Percentiles rank a stretch among this genome's conserved stretches.
Evolutionary conservation across 2,888 invertebrate genomes (phyloP).

Genomic region (Hypselothyrea guttata): DNA sequence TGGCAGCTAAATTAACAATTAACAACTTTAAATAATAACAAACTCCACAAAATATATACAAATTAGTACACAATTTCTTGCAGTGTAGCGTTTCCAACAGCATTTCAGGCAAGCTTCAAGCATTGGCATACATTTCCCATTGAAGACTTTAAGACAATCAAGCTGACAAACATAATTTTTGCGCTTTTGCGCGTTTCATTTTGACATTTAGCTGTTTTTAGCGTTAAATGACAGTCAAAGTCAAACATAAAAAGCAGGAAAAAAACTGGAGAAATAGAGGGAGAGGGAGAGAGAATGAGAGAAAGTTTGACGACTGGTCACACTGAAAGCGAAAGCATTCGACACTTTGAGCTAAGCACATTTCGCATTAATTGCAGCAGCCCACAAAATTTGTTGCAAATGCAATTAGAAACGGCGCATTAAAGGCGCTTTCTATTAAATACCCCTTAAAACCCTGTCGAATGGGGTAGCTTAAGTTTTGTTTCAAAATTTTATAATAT

Average conservation of each 20-base stretch:
- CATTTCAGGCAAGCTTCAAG: too few species aligned
- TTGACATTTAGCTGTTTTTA: neutral
- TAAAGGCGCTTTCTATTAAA: constrained; percentile 5
- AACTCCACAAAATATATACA: too few species aligned
- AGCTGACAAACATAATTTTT: neutral
- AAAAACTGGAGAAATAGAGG: too few species aligned
- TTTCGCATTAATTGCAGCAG: constrained; percentile 54
- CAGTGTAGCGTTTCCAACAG: too few species aligned
- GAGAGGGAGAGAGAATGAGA: neutral
- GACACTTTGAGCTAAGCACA: constrained; percentile 23
- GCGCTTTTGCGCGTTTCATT: constrained; percentile 2
- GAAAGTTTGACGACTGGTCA: neutral
- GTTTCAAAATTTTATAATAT: too few species aligned
- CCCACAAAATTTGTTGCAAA: constrained; percentile 50
- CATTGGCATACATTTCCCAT: too few species aligned
- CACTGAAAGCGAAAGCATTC: constrained; percentile 6
- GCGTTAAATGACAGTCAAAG: too few species aligned
- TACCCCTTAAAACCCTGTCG: constrained; percentile 1
- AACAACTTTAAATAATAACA: too few species aligned
- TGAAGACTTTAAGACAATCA: too few species aligned
- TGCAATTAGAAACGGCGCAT: constrained; percentile 56
- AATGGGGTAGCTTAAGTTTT: neutral
- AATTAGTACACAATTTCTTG: too few species aligned
- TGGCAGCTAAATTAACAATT: too few species aligned
- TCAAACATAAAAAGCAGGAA: too few species aligned